A percentile compares a stretch with the other conserved stretches of the same genome.
Conservation (phyloP, 2,113 vertebrate species). For the Proteles cristata region DNA sequence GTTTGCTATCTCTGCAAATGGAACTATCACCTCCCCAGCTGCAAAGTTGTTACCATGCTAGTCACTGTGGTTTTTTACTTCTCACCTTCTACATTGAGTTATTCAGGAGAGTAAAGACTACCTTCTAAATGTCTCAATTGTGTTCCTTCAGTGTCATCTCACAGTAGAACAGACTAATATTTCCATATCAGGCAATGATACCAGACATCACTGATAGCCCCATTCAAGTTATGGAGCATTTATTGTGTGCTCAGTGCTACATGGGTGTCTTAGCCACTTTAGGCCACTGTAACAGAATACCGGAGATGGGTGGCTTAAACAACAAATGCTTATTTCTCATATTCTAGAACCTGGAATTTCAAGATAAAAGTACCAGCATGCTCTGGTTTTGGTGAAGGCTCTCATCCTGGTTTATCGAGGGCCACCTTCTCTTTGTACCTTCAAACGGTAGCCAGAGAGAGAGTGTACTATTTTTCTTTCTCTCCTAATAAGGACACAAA, state of each 20-base stretch:
- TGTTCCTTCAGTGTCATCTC: not conserved
- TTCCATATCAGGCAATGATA: not conserved
- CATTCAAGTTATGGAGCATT: not conserved
- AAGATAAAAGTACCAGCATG: not conserved
- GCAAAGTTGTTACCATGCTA: not conserved
- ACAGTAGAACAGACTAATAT: not conserved
- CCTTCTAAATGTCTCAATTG: not conserved
- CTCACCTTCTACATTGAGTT: not conserved
- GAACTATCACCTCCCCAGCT: not conserved
- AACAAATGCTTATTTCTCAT: not conserved
- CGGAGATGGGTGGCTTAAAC: not conserved
- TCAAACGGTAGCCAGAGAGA: not conserved
- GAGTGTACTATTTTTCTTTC: not conserved
- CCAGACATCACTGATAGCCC: not conserved
- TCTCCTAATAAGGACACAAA: not conserved
- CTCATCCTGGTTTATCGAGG: not conserved
- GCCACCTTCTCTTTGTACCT: not conserved
- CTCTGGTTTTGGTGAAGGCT: not conserved
- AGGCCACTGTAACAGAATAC: not conserved
- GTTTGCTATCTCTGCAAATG: not conserved
- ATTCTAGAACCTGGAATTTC: not conserved
- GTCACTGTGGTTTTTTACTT: not conserved
- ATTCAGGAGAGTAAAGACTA: not conserved
- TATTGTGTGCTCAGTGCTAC: not conserved
- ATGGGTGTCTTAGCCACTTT: not conserved